Percentiles rank a stretch among this genome's conserved stretches.
phyloP scores from a whole-genome alignment of 2,888 invertebrate genomes.

The Venustoraphidia nigricollis region DNA sequence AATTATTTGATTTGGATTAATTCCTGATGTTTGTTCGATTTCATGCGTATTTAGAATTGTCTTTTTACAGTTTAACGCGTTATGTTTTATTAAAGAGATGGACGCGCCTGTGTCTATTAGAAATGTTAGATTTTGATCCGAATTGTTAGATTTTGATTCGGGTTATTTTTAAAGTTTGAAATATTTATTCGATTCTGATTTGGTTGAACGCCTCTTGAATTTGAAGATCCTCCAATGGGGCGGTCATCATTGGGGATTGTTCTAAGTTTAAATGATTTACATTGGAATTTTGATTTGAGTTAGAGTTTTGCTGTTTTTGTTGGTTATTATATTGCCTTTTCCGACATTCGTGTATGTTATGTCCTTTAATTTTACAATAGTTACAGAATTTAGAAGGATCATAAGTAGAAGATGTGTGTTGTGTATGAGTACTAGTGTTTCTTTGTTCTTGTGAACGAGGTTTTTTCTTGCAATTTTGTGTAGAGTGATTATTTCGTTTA shows the following conservation, averaged over 20 bases:
- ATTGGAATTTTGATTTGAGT: not conserved
- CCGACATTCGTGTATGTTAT: not conserved
- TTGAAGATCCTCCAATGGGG: not conserved
- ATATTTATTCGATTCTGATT: not conserved
- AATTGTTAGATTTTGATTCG: too few species aligned
- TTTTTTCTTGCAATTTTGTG: too few species aligned
- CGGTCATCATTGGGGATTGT: not conserved
- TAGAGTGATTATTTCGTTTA: too few species aligned
- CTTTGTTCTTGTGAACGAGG: too few species aligned
- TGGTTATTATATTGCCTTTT: not conserved
- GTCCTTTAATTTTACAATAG: not conserved
- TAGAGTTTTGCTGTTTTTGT: not conserved
- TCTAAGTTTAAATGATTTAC: not conserved
- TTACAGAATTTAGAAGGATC: not conserved
- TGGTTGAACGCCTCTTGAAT: not conserved
- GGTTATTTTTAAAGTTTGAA: too few species aligned
- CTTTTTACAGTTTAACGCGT: constrained; percentile 2
- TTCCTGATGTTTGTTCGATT: constrained; percentile 1
- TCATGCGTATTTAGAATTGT: not conserved
- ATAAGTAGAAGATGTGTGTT: not conserved
- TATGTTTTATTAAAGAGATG: constrained; percentile 10
- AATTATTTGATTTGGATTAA: constrained; percentile 2
- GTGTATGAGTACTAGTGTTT: not conserved
- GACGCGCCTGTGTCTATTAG: constrained; percentile 12
- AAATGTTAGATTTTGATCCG: not conserved